Base-by-base conservation (phyloP, 1,140 invertebrate genomes). In the Calosoma granatense region DNA sequence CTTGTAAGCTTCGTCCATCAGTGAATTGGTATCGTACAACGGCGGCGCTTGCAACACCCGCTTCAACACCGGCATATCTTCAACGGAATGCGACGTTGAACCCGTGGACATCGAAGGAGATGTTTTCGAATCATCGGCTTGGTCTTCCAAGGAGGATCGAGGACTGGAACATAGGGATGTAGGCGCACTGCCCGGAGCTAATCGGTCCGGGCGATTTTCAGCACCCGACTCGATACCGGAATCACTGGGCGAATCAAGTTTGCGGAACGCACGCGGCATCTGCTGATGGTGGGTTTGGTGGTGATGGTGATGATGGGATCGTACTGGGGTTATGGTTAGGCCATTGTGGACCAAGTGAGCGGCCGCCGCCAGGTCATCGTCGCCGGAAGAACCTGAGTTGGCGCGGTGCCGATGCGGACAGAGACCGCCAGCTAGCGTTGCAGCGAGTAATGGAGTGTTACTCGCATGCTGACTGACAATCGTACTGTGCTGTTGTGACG, bases 1-100 rank as follows among this genome's bases (percentile, higher is more conserved):
- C 66, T 93, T 91, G 76, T 94, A 94, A 1, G 91, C 91, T 72
- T 94, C 91, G 68, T 94, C 91, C 90, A 94, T 94, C 36, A 94
- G 72, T 1, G 88, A 87, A 65, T 90, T 90, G 41, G 89, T 90
- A 66, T 91, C 88, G 71, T 90, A 90, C 1, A 94, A 74, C 0
- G 92, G 92, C 1, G 92, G 92, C 1, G 92, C 92, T 70, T 94
- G 90, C 0, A 95, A 78, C 0, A 93, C 92, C 20, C 92, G 81
- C 67, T 94, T 94, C 55, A 96, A 73, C 57, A 94, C 90, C 0
- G 92, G 92, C 92, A 94, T 95, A 64, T 94, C 91, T 69, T 94
- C 90, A 12, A 88, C 84, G 41, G 80, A 78, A 56, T 78, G 79
- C 41, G 41, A 47, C 3, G 9, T 11, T 30, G 26, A 30, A 6